These are phyloP conservation scores for Sylvia borin DNA, from an alignment of 2,797 vertebrate genomes.

Conservation along the genomic window DNA sequence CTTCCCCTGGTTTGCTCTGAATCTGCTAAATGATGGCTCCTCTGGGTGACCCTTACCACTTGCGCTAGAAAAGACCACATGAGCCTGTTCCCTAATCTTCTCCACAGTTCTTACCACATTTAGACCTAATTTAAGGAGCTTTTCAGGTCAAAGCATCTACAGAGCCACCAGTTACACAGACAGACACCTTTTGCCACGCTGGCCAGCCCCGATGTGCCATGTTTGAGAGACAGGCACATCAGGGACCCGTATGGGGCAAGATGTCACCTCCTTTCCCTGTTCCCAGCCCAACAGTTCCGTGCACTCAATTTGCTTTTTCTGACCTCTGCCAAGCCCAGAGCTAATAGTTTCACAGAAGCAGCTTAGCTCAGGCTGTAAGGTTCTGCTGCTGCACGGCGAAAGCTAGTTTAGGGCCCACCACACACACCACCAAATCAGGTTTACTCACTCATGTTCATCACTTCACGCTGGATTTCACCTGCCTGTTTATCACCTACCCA, in stretches of 20 bases:
- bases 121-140: background rate
- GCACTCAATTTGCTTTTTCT: background rate
- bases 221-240: background rate
- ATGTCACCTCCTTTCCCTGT: background rate
- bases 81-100: background rate
- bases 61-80: background rate
- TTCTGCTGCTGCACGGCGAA: background rate
- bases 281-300: background rate
- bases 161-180: background rate
- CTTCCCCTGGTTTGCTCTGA: background rate
- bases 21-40: background rate
- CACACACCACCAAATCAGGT: background rate
- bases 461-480: background rate
- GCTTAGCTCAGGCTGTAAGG: constrained; percentile 19
- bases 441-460: background rate
- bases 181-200: background rate
- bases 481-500: background rate
- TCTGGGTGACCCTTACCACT: background rate
- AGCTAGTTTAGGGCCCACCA: background rate
- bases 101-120: background rate
- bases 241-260: background rate
- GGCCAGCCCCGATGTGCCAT: accelerated
- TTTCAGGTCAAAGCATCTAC: background rate
- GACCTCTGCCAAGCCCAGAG: background rate
- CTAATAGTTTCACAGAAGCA: constrained; percentile 5